These are phyloP conservation scores for Scolopax mira DNA, from an alignment of 2,113 vertebrate genomes.

Conservation along the genomic window DNA sequence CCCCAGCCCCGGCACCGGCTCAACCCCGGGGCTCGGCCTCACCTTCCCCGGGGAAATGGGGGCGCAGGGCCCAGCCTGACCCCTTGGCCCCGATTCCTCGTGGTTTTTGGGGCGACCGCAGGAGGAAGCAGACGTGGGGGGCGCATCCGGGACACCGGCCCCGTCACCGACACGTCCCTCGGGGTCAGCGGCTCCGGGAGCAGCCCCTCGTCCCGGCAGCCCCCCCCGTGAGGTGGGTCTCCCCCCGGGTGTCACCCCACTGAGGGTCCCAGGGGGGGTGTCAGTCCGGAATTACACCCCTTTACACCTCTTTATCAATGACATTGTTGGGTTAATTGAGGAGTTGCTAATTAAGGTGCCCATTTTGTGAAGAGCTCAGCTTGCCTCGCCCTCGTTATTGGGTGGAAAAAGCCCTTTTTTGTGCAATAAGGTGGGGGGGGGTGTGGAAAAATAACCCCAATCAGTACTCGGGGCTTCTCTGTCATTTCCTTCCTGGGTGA, in stretches of 20 bases:
- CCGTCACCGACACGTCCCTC: neutral
- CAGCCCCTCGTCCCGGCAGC: rapidly evolving
- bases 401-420: neutral
- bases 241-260: rapidly evolving
- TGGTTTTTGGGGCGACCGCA: neutral
- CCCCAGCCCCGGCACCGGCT: too few species aligned
- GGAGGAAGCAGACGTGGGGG: neutral
- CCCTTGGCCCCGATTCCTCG: neutral
- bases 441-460: neutral
- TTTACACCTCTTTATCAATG: neutral
- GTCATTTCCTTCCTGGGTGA: conserved; percentile 15
- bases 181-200: rapidly evolving
- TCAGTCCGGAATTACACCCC: rapidly evolving
- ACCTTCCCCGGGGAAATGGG: rapidly evolving
- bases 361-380: rapidly evolving
- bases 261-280: neutral
- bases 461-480: neutral
- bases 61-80: neutral
- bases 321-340: rapidly evolving
- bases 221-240: neutral
- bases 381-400: neutral
- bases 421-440: too few species aligned
- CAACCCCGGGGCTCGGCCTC: neutral
- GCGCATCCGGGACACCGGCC: neutral
- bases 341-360: rapidly evolving